Conservation (phyloP, 2,888 invertebrate species). For the Xiphydria camelus region DNA sequence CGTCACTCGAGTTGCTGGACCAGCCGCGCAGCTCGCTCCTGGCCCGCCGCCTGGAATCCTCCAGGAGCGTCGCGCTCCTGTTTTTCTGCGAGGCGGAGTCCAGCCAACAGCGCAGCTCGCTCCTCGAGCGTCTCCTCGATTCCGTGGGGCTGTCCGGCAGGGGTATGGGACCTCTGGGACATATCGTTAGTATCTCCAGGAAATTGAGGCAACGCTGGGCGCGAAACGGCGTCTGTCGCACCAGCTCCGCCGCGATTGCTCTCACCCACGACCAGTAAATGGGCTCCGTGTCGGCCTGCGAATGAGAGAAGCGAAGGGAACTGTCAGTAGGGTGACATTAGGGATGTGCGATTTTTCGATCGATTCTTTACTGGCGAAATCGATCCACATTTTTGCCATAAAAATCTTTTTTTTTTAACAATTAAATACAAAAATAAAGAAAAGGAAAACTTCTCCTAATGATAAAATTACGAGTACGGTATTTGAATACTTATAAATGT, state of each 20-base stretch:
- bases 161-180: slow-evolving; percentile 61
- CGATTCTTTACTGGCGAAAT: too few species aligned
- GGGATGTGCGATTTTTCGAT: too few species aligned
- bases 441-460: too few species aligned
- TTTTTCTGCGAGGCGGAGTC: slow-evolving; percentile 34
- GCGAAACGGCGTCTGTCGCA: slow-evolving; percentile 74
- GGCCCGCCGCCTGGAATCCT: slow-evolving; percentile 45
- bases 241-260: slow-evolving; percentile 73
- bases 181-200: slow-evolving; percentile 70
- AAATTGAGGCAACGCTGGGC: slow-evolving; percentile 67
- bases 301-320: too few species aligned
- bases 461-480: too few species aligned
- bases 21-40: slow-evolving; percentile 51
- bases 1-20: slow-evolving; percentile 55
- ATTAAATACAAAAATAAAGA: too few species aligned
- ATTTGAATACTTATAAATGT: too few species aligned
- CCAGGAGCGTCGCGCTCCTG: slow-evolving; percentile 31
- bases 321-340: too few species aligned
- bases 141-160: slow-evolving; percentile 60
- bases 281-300: slow-evolving; percentile 71
- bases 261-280: slow-evolving; percentile 76
- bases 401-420: too few species aligned
- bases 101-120: slow-evolving; percentile 52
- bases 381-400: too few species aligned
- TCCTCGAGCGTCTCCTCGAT: slow-evolving; percentile 47